phyloP scores from a whole-genome alignment of 2,888 invertebrate species.

The Aporophyla lueneburgensis region DNA sequence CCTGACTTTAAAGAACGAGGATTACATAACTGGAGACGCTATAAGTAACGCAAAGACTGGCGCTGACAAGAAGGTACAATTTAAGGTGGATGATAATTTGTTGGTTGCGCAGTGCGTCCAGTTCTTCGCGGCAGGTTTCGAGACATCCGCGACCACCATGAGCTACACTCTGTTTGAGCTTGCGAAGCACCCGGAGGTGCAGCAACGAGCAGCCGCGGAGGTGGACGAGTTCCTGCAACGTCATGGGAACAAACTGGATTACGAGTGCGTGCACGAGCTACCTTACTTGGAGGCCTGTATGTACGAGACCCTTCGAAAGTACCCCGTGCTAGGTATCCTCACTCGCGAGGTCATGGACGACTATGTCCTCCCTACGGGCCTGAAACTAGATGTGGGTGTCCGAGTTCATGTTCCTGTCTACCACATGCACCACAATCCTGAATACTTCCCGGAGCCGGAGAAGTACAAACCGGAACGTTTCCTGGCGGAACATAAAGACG shows the following conservation, averaged over 20 bases:
- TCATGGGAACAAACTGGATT: constrained; percentile 65
- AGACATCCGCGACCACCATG: constrained; percentile 76
- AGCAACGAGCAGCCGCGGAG: constrained; percentile 71
- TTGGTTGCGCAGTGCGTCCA: constrained; percentile 88
- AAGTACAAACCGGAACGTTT: constrained; percentile 74
- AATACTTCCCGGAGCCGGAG: constrained; percentile 73
- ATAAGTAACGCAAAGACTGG: constrained; percentile 68
- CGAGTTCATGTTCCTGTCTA: constrained; percentile 74
- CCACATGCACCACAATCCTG: constrained; percentile 70
- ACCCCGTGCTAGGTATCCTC: constrained; percentile 75
- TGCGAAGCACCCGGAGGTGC: constrained; percentile 72
- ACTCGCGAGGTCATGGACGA: constrained; percentile 75
- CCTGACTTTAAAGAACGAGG: constrained; percentile 72
- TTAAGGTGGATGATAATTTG: constrained; percentile 80
- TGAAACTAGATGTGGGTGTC: constrained; percentile 60
- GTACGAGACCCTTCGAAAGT: constrained; percentile 76
- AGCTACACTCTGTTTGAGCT: constrained; percentile 76
- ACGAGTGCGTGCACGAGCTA: constrained; percentile 76
- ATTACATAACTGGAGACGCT: constrained; percentile 71
- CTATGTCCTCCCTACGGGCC: constrained; percentile 54
- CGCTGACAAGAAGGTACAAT: constrained; percentile 60
- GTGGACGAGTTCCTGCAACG: constrained; percentile 73
- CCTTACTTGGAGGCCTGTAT: constrained; percentile 78
- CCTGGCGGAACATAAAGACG: constrained; percentile 65
- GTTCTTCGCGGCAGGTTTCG: constrained; percentile 84